Percentiles rank a stretch among this genome's conserved stretches.
Evolutionary conservation across 2,797 vertebrate genomes (phyloP).

Genomic region (Benthosema pterotum): DNA sequence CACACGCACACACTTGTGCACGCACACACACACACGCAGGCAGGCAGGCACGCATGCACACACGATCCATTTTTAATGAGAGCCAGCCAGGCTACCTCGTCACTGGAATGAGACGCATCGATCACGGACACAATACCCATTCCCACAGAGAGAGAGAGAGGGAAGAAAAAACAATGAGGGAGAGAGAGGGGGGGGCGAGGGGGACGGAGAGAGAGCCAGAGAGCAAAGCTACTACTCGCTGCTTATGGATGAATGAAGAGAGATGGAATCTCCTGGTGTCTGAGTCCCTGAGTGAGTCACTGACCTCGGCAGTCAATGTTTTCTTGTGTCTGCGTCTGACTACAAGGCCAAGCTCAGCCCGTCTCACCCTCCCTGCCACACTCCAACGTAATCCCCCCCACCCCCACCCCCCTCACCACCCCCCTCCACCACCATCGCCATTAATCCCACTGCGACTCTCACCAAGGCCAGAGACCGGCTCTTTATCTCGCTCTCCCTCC

Average conservation of each 20-base stretch:
- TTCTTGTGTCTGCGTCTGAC: conserved; percentile 18
- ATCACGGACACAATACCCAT: conserved; percentile 82
- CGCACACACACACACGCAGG: conserved; percentile 29
- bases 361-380: conserved; percentile 6
- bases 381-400: conserved; percentile 49
- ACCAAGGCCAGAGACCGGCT: conserved; percentile 24
- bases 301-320: conserved; percentile 41
- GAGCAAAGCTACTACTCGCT: conserved; percentile 54
- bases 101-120: conserved; percentile 91
- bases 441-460: too few species aligned
- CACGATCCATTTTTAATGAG: conserved; percentile 93
- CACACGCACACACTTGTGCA: conserved; percentile 32
- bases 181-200: too few species aligned
- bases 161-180: neutral
- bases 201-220: neutral
- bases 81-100: conserved; percentile 84
- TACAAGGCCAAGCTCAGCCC: conserved; percentile 21
- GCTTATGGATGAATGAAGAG: conserved; percentile 52
- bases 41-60: conserved; percentile 34
- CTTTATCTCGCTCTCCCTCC: conserved; percentile 12
- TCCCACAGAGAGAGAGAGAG: conserved; percentile 51
- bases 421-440: conserved; percentile 3
- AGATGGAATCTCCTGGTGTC: conserved; percentile 38
- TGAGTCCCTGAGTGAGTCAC: conserved; percentile 21
- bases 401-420: conserved; percentile 46